Evolutionary conservation across 2,113 vertebrate genomes (phyloP).

Genomic region (Paralichthys olivaceus): DNA sequence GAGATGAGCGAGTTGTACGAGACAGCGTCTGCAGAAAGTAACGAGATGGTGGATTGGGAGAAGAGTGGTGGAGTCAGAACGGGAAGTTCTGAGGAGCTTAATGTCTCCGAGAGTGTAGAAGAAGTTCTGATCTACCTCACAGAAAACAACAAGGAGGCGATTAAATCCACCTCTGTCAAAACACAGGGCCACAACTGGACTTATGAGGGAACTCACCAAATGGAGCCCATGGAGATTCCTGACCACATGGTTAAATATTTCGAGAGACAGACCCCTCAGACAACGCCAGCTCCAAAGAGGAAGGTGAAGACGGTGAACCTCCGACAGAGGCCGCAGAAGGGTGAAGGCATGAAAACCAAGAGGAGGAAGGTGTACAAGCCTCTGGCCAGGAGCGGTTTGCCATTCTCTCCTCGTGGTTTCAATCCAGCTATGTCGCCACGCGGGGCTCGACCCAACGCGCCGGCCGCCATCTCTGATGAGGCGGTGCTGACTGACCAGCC

Average conservation of each 20-base stretch:
- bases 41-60: not conserved
- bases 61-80: not conserved
- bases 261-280: slow-evolving; percentile 29
- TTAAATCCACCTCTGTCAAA: slow-evolving; percentile 73
- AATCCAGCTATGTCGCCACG: slow-evolving; percentile 63
- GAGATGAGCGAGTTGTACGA: no score
- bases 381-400: slow-evolving; percentile 50
- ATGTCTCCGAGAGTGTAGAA: slow-evolving; percentile 45
- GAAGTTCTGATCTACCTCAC: slow-evolving; percentile 80
- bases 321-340: slow-evolving; percentile 64
- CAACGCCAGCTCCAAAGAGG: slow-evolving; percentile 44
- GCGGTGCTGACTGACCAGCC: slow-evolving; percentile 61
- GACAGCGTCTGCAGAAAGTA: slow-evolving; percentile 5
- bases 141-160: slow-evolving; percentile 66
- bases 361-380: slow-evolving; percentile 78
- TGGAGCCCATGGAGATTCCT: slow-evolving; percentile 60
- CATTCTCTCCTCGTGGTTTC: slow-evolving; percentile 72
- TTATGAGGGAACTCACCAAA: slow-evolving; percentile 72
- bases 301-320: slow-evolving; percentile 54
- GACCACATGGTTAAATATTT: slow-evolving; percentile 79
- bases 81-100: slow-evolving; percentile 37
- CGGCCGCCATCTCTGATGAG: slow-evolving; percentile 51
- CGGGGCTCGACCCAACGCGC: slow-evolving; percentile 36
- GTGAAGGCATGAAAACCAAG: slow-evolving; percentile 77
- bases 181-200: slow-evolving; percentile 73